Percentiles rank a stretch among this genome's conserved stretches.
Evolutionary conservation across 2,113 vertebrate genomes (phyloP).

Genomic region (Piprites chloris): DNA sequence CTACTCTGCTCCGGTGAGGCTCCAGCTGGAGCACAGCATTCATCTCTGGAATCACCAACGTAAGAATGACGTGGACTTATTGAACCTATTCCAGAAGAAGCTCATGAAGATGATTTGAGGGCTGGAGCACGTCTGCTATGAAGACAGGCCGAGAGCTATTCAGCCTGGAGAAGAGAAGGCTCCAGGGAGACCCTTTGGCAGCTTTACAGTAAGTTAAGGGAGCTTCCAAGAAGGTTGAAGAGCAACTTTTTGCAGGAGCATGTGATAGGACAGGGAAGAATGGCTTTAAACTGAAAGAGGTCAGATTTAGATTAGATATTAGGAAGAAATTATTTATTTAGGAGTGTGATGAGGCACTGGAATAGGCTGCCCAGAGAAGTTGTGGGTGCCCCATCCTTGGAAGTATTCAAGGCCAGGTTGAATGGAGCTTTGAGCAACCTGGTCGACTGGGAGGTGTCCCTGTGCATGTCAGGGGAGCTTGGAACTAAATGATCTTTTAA

Average conservation of each 20-base stretch:
- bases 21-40: not conserved
- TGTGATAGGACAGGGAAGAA: not conserved
- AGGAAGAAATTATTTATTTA: not conserved
- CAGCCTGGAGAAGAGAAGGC: not conserved
- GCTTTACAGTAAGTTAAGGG: not conserved
- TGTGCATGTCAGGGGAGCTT: not conserved
- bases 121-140: not conserved
- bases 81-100: not conserved
- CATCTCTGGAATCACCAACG: not conserved
- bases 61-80: not conserved
- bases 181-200: not conserved
- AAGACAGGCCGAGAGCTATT: not conserved
- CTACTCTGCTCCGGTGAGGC: not conserved
- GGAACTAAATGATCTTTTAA: not conserved
- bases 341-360: not conserved
- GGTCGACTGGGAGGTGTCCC: not conserved
- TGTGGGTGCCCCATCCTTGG: rapidly evolving
- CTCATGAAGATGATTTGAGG: not conserved
- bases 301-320: too few species aligned
- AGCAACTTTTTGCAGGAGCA: not conserved
- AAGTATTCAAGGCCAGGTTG: not conserved
- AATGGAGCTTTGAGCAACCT: not conserved
- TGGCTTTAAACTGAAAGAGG: not conserved
- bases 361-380: not conserved
- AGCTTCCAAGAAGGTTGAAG: not conserved